These are phyloP conservation scores for Toxostoma redivivum DNA, from an alignment of 2,113 vertebrate genomes.

Conservation along the genomic window DNA sequence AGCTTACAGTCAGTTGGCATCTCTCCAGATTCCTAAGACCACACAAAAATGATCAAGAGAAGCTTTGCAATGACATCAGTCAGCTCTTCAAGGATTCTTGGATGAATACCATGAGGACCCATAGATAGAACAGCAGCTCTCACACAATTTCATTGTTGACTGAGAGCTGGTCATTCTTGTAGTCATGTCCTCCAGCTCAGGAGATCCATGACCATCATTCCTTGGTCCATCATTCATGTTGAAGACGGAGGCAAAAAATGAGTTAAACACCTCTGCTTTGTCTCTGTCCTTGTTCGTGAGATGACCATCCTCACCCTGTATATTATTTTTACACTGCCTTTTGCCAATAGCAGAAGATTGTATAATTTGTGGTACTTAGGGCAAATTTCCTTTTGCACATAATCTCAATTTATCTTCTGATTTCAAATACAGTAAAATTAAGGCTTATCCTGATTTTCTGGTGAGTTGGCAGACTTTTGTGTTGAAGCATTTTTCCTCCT, in stretches of 20 bases:
- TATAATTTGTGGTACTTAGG: background rate
- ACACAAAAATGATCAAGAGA: background rate
- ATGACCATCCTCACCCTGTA: background rate
- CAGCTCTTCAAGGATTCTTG: background rate
- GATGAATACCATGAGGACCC: background rate
- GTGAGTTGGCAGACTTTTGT: background rate
- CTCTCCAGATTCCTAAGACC: background rate
- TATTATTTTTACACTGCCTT: background rate
- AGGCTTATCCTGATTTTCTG: background rate
- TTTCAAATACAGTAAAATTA: background rate
- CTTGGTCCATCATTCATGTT: background rate
- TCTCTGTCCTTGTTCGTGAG: background rate
- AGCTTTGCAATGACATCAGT: background rate
- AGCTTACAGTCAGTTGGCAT: background rate
- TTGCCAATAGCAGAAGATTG: background rate
- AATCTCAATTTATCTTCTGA: background rate
- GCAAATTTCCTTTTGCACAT: background rate
- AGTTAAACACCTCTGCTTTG: background rate
- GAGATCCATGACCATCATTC: too few species aligned
- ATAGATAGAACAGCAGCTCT: background rate
- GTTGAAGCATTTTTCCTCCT: background rate
- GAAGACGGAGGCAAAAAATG: background rate
- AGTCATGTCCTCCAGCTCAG: background rate
- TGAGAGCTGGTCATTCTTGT: too few species aligned
- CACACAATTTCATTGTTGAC: fast-evolving